Percentiles rank a stretch among this genome's conserved stretches.
Evolutionary conservation across 2,113 vertebrate species (phyloP).

Genomic region (Poeciliopsis retropinna): DNA sequence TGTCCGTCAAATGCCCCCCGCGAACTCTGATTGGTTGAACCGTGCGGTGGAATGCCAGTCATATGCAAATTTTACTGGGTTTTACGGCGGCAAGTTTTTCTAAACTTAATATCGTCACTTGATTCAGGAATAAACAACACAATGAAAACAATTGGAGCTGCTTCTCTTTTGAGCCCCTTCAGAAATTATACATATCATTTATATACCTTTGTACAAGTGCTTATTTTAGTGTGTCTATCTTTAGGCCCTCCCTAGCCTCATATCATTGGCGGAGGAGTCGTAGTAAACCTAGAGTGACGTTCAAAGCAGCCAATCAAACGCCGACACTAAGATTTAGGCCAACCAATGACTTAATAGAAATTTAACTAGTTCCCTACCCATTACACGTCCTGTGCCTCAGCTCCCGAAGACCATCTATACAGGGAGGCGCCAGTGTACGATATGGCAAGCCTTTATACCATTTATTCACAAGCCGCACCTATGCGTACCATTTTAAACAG

Average conservation of each 20-base stretch:
- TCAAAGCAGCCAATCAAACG: conserved; percentile 49
- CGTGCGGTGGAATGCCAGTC: conserved; percentile 84
- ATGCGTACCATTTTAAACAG: not conserved
- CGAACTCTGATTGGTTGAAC: conserved; percentile 62
- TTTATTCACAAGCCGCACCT: not conserved
- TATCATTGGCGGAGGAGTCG: conserved; percentile 59
- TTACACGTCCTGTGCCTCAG: conserved; percentile 41
- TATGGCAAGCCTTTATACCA: not conserved
- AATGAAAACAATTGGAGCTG: not conserved
- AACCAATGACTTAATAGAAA: conserved; percentile 71
- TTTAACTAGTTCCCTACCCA: conserved; percentile 46
- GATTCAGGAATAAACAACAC: not conserved
- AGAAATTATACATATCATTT: not conserved
- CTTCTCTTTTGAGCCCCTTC: not conserved
- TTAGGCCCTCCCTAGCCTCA: conserved; percentile 32
- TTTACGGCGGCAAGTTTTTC: conserved; percentile 16
- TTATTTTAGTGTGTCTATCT: conserved; percentile 29
- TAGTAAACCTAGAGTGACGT: conserved; percentile 64
- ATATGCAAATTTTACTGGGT: conserved; percentile 79
- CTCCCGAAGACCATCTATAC: conserved; percentile 51
- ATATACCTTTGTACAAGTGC: conserved; percentile 6
- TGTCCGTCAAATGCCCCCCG: conserved; percentile 59
- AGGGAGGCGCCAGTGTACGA: conserved; percentile 65
- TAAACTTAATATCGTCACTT: conserved; percentile 7
- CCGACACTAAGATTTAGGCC: conserved; percentile 66